Evolutionary conservation across 2,888 invertebrate species (phyloP).

Genomic region (Vesta saturnalis): DNA sequence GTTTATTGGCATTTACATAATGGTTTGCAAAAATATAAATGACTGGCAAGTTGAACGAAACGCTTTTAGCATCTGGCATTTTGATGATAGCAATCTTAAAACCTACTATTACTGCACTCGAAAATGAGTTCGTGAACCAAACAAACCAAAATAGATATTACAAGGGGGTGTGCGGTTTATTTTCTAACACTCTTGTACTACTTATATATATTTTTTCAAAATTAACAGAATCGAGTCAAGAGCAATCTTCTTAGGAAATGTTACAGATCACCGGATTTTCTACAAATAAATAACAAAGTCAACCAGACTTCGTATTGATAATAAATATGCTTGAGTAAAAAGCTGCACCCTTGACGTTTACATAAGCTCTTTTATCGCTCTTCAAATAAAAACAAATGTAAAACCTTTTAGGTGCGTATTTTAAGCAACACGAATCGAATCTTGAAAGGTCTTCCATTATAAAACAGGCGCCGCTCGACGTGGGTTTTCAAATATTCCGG

Average conservation of each 20-base stretch:
- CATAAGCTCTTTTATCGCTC: not conserved
- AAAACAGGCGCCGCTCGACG: too few species aligned
- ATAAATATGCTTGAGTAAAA: not conserved
- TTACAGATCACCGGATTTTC: not conserved
- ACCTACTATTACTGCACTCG: not conserved
- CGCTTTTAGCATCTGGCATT: conserved; percentile 33
- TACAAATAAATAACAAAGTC: not conserved
- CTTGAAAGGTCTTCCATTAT: too few species aligned
- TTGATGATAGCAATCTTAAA: conserved; percentile 8
- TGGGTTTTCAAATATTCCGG: too few species aligned
- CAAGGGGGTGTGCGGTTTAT: not conserved
- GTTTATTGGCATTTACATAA: conserved; percentile 32
- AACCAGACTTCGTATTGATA: not conserved
- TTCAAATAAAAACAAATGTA: conserved; percentile 1
- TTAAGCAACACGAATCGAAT: too few species aligned
- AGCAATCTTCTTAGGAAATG: not conserved
- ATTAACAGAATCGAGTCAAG: conserved; percentile 1
- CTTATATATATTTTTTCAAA: not conserved
- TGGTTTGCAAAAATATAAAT: conserved; percentile 25
- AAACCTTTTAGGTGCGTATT: not conserved
- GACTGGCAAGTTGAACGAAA: conserved; percentile 25
- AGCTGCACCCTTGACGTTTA: not conserved
- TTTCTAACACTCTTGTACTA: not conserved
- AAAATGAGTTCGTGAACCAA: not conserved
- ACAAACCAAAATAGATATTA: not conserved